These are phyloP conservation scores for Percopsis transmontana DNA, from an alignment of 2,113 vertebrate genomes.

Conservation along the genomic window DNA sequence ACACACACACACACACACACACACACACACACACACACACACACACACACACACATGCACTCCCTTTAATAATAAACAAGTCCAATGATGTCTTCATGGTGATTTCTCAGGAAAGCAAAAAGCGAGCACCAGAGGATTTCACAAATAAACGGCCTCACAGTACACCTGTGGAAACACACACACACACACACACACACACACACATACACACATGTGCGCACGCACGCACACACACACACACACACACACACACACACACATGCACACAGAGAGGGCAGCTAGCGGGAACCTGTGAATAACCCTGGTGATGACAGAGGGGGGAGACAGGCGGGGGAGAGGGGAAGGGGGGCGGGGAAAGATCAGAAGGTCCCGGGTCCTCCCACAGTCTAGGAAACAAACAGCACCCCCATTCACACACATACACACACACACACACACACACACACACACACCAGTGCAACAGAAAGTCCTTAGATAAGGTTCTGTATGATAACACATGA, in stretches of 20 bases:
- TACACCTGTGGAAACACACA: not conserved
- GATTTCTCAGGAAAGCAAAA: not conserved
- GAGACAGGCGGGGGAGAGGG: slow-evolving; percentile 55
- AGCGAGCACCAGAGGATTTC: slow-evolving; percentile 21
- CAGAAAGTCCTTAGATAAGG: slow-evolving; percentile 66
- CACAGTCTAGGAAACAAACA: slow-evolving; percentile 65
- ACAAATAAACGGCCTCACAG: not conserved
- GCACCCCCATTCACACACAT: slow-evolving; percentile 44
- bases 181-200: not conserved
- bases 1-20: no score
- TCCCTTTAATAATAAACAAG: no score
- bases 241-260: slow-evolving; percentile 13
- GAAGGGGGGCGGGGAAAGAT: slow-evolving; percentile 69
- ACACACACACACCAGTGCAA: slow-evolving; percentile 27
- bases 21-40: no score
- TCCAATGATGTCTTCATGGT: no score
- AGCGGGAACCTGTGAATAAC: slow-evolving; percentile 67
- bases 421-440: not conserved
- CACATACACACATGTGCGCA: slow-evolving; percentile 5
- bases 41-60: no score
- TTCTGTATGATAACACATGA: slow-evolving; percentile 71
- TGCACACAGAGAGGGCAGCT: slow-evolving; percentile 8
- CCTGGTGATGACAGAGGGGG: slow-evolving; percentile 57
- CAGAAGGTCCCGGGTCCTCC: slow-evolving; percentile 69
- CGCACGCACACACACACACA: slow-evolving; percentile 1